These are phyloP conservation scores for Automeris io DNA, from an alignment of 2,888 invertebrate genomes.

Conservation along the genomic window DNA sequence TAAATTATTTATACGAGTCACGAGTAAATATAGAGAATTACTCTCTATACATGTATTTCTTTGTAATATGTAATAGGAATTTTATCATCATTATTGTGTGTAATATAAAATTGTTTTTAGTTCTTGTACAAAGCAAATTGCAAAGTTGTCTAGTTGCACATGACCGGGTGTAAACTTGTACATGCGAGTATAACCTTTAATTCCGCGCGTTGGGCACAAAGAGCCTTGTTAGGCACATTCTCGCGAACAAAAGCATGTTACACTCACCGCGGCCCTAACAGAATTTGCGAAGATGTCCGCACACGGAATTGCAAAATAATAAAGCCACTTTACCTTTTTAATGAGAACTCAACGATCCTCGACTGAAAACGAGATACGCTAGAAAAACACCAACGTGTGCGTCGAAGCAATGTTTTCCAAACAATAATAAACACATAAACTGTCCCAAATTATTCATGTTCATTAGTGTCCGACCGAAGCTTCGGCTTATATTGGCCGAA, in stretches of 20 bases:
- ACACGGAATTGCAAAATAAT: constrained; percentile 40
- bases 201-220: constrained; percentile 17
- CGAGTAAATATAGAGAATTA: no score
- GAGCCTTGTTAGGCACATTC: constrained; percentile 35
- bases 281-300: constrained; percentile 24
- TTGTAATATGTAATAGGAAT: no score
- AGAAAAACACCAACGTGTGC: constrained; percentile 20
- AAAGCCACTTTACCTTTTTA: constrained; percentile 41
- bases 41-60: no score
- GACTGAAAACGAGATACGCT: constrained; percentile 28
- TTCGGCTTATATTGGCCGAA: no score
- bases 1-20: no score
- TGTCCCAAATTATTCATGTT: no score
- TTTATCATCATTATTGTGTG: no score
- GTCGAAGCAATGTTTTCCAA: constrained; percentile 18
- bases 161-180: no score
- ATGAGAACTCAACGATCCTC: constrained; percentile 33
- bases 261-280: constrained; percentile 24
- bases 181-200: constrained; percentile 24
- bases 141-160: no score
- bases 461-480: no score
- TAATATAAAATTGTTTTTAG: no score
- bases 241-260: constrained; percentile 28
- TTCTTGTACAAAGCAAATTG: no score
- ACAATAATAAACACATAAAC: constrained; percentile 14